These are phyloP conservation scores for Drosophila punjabiensis DNA, from an alignment of 1,140 invertebrate species.

Conservation along the genomic window DNA sequence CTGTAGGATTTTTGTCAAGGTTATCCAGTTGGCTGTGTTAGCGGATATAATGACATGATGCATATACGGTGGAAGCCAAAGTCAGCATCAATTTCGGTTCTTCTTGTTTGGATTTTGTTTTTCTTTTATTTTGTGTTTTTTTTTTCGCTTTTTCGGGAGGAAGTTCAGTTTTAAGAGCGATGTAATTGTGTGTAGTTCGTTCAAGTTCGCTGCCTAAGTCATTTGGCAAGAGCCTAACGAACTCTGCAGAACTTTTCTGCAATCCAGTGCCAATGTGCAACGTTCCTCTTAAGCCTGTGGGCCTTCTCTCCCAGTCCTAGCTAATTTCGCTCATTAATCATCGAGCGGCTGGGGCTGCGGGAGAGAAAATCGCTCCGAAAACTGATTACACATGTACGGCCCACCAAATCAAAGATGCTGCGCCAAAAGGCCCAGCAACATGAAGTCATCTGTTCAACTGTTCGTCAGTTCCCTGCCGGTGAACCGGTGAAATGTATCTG, in stretches of 20 bases:
- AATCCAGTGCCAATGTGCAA: slow-evolving; percentile 43
- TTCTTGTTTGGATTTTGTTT: slow-evolving; percentile 17
- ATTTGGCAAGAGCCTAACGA: slow-evolving; percentile 68
- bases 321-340: slow-evolving; percentile 84
- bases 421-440: slow-evolving; percentile 61
- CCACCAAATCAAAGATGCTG: slow-evolving; percentile 63
- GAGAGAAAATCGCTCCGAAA: slow-evolving; percentile 47
- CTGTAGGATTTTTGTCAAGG: slow-evolving; percentile 85
- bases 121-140: slow-evolving; percentile 3
- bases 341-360: slow-evolving; percentile 27
- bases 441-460: slow-evolving; percentile 34
- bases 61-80: slow-evolving; percentile 52
- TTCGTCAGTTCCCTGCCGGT: slow-evolving; percentile 42
- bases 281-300: slow-evolving; percentile 34
- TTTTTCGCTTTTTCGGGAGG: slow-evolving; percentile 49
- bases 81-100: slow-evolving; percentile 50
- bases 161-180: slow-evolving; percentile 67
- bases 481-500: slow-evolving; percentile 77
- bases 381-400: slow-evolving; percentile 76
- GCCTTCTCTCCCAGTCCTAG: slow-evolving; percentile 8
- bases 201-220: slow-evolving; percentile 80
- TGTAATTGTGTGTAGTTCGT: slow-evolving; percentile 78
- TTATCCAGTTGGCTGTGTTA: slow-evolving; percentile 75
- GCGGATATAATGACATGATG: slow-evolving; percentile 83
- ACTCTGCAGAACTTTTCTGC: slow-evolving; percentile 41